phyloP scores from a whole-genome alignment of 2,113 vertebrate genomes.

The Puntigrus tetrazona region DNA sequence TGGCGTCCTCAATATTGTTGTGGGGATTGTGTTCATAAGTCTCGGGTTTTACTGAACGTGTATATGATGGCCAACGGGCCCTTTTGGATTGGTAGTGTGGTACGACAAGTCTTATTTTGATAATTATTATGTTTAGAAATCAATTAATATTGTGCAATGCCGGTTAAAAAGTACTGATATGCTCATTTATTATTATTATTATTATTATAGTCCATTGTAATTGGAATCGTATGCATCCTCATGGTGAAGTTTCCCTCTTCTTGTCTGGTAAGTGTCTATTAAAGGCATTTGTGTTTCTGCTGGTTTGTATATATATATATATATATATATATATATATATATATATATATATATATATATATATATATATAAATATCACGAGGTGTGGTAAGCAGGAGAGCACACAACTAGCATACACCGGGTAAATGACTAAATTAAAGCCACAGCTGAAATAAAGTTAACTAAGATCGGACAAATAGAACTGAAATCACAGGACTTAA shows the following conservation, averaged over 20 bases:
- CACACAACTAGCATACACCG: too few species aligned
- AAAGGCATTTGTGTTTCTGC: background rate
- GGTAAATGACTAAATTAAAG: too few species aligned
- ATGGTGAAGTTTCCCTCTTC: conserved; percentile 65
- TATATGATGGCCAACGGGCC: background rate
- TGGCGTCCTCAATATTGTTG: conserved; percentile 64
- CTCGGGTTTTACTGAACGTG: rapidly evolving
- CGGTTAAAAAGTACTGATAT: background rate
- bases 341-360: too few species aligned
- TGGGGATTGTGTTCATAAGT: conserved; percentile 5
- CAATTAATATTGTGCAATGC: background rate
- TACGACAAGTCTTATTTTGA: conserved; percentile 58
- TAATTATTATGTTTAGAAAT: background rate
- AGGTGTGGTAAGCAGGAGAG: too few species aligned
- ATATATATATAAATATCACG: too few species aligned
- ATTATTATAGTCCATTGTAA: conserved; percentile 57
- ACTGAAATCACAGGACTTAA: too few species aligned
- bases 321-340: too few species aligned
- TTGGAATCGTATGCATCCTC: conserved; percentile 64
- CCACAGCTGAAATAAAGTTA: too few species aligned
- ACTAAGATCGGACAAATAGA: too few species aligned
- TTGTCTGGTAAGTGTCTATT: conserved; percentile 67
- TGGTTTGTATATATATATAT: background rate
- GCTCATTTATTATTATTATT: background rate
- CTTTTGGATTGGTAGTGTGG: conserved; percentile 62